These are phyloP conservation scores for Alsophila aescularia DNA, from an alignment of 2,888 invertebrate species.

Conservation along the genomic window DNA sequence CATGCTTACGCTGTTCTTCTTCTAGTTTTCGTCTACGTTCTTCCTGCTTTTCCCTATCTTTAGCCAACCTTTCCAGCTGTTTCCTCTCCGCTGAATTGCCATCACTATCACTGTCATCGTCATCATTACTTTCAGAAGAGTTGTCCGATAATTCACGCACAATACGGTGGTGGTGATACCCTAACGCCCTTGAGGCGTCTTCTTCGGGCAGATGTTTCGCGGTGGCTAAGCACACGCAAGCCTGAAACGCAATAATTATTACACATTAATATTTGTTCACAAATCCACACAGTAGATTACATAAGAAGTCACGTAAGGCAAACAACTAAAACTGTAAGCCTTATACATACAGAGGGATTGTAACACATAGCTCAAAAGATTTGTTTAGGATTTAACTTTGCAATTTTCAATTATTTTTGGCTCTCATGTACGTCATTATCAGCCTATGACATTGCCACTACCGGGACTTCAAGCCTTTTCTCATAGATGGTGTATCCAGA, in stretches of 20 bases:
- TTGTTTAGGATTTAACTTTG: no score
- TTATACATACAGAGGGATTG: background rate
- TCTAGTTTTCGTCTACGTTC: slow-evolving; percentile 40
- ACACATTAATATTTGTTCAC: background rate
- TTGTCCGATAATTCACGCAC: slow-evolving; percentile 55
- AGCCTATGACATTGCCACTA: no score
- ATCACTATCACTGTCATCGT: slow-evolving; percentile 48
- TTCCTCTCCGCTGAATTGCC: slow-evolving; percentile 50
- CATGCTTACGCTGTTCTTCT: slow-evolving; percentile 45
- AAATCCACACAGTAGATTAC: background rate
- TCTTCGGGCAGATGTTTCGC: slow-evolving; percentile 77
- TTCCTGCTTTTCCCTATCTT: slow-evolving; percentile 50
- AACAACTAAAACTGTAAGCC: background rate
- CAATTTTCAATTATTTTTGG: no score
- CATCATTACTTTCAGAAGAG: slow-evolving; percentile 49
- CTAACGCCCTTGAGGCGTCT: slow-evolving; percentile 48
- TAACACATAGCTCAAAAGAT: no score
- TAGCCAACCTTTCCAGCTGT: slow-evolving; percentile 49
- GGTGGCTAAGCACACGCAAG: slow-evolving; percentile 66
- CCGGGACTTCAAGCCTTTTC: no score
- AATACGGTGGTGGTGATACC: slow-evolving; percentile 53
- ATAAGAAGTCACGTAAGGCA: slow-evolving; percentile 7
- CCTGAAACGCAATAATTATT: slow-evolving; percentile 56
- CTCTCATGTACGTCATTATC: no score
- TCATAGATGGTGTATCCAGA: no score